phyloP scores from a whole-genome alignment of 2,113 vertebrate species.

The Colaptes auratus region DNA sequence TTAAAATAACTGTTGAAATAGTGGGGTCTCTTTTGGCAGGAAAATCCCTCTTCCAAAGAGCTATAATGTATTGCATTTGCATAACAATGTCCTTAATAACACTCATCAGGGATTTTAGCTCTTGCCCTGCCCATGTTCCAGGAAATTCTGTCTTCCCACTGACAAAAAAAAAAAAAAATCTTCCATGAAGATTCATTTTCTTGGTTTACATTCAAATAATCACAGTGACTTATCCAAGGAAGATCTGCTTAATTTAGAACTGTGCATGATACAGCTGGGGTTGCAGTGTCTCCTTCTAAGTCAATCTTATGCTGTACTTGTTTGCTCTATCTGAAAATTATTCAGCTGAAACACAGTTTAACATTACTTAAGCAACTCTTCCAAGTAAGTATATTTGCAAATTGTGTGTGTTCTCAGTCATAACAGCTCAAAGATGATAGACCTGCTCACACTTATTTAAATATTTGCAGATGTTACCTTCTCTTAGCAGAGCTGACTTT shows the following conservation, averaged over 20 bases:
- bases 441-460: neutral
- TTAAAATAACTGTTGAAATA: slow-evolving; percentile 21
- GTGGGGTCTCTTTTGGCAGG: neutral
- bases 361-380: neutral
- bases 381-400: neutral
- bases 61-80: neutral
- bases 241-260: neutral
- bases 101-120: neutral
- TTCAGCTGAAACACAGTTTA: neutral
- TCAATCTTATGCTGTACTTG: neutral
- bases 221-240: neutral
- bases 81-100: slow-evolving; percentile 22
- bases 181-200: neutral
- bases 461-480: neutral
- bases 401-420: neutral
- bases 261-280: neutral
- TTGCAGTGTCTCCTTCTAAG: neutral
- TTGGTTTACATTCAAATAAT: neutral
- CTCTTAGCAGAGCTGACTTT: neutral
- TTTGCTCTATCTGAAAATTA: neutral
- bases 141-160: neutral
- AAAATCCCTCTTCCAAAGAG: neutral
- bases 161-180: neutral
- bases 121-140: neutral
- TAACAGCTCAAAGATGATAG: neutral